phyloP scores from a whole-genome alignment of 2,113 vertebrate genomes.

The Corvus hawaiiensis region DNA sequence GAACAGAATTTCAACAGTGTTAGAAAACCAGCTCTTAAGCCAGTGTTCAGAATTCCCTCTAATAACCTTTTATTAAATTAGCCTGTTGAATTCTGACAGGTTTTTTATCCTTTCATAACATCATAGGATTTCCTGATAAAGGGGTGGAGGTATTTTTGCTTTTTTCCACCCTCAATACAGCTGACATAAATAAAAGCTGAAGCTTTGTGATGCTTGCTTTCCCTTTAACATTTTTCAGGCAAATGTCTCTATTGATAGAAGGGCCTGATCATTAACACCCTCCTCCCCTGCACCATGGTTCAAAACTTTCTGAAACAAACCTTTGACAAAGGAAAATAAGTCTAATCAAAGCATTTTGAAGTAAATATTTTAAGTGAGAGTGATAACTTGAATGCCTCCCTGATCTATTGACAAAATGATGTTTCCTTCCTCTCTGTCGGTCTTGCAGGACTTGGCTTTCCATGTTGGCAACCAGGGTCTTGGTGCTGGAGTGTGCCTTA shows the following conservation, averaged over 20 bases:
- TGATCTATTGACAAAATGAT: neutral
- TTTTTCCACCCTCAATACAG: neutral
- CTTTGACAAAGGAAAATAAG: neutral
- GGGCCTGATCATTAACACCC: neutral
- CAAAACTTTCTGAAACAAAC: neutral
- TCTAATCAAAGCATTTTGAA: neutral
- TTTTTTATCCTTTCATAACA: neutral
- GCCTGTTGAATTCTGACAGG: neutral
- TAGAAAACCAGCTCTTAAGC: neutral
- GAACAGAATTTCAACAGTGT: slow-evolving; percentile 7
- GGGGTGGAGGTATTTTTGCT: neutral
- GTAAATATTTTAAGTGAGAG: neutral
- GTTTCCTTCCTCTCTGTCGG: neutral
- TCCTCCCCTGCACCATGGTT: fast-evolving
- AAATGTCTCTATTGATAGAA: neutral
- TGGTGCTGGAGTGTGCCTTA: neutral
- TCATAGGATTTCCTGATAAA: neutral
- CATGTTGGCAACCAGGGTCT: fast-evolving
- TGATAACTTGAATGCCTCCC: neutral
- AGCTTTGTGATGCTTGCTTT: neutral
- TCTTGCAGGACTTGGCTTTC: neutral
- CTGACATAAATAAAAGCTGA: neutral
- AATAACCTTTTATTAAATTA: slow-evolving; percentile 8
- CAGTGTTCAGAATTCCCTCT: neutral
- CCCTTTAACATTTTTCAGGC: neutral